Percentiles rank a stretch among this genome's conserved stretches.
Conservation (phyloP, 2,888 invertebrate genomes). For the Didymodactylos carnosus region DNA sequence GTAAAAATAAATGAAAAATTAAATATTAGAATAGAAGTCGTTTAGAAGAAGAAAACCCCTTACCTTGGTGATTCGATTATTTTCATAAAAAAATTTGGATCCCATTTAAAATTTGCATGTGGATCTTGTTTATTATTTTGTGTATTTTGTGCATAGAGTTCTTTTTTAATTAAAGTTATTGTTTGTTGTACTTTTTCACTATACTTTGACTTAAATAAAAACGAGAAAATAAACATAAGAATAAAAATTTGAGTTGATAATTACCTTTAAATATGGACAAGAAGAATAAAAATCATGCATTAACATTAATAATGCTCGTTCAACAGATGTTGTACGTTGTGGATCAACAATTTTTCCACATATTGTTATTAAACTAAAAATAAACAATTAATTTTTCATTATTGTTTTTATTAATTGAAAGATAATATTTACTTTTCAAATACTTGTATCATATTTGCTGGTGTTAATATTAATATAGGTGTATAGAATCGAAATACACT, state of each 20-base stretch:
- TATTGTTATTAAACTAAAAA: neutral
- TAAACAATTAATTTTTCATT: neutral
- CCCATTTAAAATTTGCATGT: neutral
- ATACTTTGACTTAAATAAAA: neutral
- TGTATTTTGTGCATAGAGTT: neutral
- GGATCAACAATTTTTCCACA: neutral
- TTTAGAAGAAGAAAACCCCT: too few relatives aligned
- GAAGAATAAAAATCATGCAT: neutral
- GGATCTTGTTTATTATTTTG: slow-evolving; percentile 1
- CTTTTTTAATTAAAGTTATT: neutral
- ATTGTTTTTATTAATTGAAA: neutral
- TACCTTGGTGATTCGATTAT: neutral
- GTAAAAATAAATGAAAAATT: neutral
- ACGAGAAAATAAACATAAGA: neutral
- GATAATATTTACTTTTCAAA: neutral
- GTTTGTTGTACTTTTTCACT: neutral
- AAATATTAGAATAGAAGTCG: too few relatives aligned
- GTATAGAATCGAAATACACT: neutral
- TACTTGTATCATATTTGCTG: neutral
- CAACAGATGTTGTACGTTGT: neutral
- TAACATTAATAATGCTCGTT: neutral
- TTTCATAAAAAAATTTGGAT: neutral
- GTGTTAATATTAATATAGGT: neutral
- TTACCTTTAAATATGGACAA: neutral
- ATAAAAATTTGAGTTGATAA: neutral